These are phyloP conservation scores for Oceanodroma leucorhoa DNA, from an alignment of 2,797 vertebrate genomes.

Conservation along the genomic window DNA sequence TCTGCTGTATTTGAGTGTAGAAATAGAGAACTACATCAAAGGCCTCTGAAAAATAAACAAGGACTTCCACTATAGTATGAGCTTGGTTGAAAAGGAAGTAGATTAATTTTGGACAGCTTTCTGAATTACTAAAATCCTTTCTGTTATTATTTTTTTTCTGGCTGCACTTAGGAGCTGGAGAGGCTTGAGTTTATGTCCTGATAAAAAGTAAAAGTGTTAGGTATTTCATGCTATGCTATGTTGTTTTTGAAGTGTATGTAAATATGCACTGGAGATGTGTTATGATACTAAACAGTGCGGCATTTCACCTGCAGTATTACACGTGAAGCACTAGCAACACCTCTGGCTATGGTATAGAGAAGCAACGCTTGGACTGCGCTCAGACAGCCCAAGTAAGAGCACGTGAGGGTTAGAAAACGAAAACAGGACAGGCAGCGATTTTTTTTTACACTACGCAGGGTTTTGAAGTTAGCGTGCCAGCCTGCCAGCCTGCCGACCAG, in stretches of 20 bases:
- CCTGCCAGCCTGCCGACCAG: neutral
- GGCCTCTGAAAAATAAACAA: neutral
- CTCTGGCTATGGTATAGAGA: neutral
- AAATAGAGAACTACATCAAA: neutral
- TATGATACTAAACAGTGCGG: fast-evolving
- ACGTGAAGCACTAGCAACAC: neutral
- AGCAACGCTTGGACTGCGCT: neutral
- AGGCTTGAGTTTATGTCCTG: neutral
- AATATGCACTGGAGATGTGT: neutral
- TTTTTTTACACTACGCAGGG: neutral
- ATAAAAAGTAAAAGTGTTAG: neutral
- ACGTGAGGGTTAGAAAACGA: neutral
- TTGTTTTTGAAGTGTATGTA: neutral
- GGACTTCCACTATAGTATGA: neutral
- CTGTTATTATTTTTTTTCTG: neutral
- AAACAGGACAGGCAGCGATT: neutral
- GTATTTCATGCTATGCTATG: neutral
- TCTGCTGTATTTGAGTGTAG: neutral
- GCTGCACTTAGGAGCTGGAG: neutral
- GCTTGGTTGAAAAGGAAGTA: neutral
- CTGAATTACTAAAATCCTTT: neutral
- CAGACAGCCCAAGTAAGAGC: neutral
- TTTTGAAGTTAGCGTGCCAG: neutral
- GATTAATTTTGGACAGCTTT: neutral
- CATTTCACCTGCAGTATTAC: neutral